Percentiles rank a stretch among this genome's conserved stretches.
Conservation (phyloP, 2,797 vertebrate genomes). For the Anguilla obscura region DNA sequence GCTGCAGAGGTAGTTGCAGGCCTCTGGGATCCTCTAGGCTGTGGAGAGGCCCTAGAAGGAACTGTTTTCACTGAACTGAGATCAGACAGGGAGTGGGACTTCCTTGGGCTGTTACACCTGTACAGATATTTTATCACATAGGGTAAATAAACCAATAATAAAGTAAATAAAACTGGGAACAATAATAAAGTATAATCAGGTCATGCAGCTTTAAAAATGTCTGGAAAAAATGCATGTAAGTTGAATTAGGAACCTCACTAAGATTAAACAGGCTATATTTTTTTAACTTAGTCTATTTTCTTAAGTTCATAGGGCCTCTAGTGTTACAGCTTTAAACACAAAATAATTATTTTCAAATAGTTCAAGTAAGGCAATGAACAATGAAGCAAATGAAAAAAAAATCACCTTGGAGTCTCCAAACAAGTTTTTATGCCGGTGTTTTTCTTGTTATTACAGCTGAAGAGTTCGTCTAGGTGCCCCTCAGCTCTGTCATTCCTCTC, state of each 20-base stretch:
- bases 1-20: constrained; percentile 59
- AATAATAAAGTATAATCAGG: neutral
- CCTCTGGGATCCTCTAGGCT: constrained; percentile 54
- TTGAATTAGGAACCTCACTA: constrained; percentile 7
- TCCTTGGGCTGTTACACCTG: constrained; percentile 64
- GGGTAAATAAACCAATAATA: neutral
- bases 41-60: constrained; percentile 43
- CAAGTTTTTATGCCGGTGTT: constrained; percentile 40
- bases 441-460: constrained; percentile 50
- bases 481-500: constrained; percentile 45
- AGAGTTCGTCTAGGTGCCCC: constrained; percentile 56
- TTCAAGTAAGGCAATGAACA: neutral
- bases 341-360: constrained; percentile 19
- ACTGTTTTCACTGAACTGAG: constrained; percentile 56
- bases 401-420: constrained; percentile 23
- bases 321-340: neutral
- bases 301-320: neutral
- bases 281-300: neutral
- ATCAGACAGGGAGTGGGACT: constrained; percentile 66
- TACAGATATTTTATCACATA: constrained; percentile 26
- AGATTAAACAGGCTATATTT: neutral
- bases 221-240: neutral
- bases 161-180: constrained; percentile 28
- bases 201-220: constrained; percentile 21
- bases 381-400: neutral